Base-by-base conservation (phyloP, 2,113 vertebrate species). In the Erythrocercus mccallii region DNA sequence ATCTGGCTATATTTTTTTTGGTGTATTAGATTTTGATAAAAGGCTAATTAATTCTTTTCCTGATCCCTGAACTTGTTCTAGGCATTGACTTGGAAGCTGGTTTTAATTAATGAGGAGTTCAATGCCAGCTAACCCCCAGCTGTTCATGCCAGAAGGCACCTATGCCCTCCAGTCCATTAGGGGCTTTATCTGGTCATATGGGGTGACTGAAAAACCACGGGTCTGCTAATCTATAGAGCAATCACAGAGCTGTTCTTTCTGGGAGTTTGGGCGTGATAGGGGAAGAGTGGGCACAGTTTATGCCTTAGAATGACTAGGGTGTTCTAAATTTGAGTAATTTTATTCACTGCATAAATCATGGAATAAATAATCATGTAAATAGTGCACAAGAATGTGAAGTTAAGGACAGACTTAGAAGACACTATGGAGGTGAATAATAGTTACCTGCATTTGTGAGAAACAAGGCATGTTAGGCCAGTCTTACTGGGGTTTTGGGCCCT, bases 41-140 rank as follows among this genome's bases (percentile, higher is more conserved):
- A 45, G 60, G 22, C 2, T 57, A 53, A 86, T 76, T 51, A 82
- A 56, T 82, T 72, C 0, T 88, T 69, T 85, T 82, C 31, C 33
- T 77, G 12, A 57, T 81, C 58, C 21, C 57, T 86, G 68, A 90
- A 73, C 56, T 77, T 45, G 9, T 71, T 69, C 20, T 37, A 23
- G 18, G 18, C 3, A 4, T 70, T 73, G 20, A 47, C 11, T 82
- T 69, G n/a, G 25, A 84, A 84, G 12, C 9, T 60, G 33, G 6
- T 37, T 82, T 72, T 90, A 85, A 69, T 72, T 80, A 93, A 86
- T 12, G 50, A 65, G 23, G n/a, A 48, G 68, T 87, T 68, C 20
- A 84, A 16, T 69, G 48, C 23, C 23, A 64, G 24, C 18, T 68
- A 71, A 86, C 58, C 27, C 27, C 51, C 13, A 71, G 14, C 4